phyloP scores from a whole-genome alignment of 2,113 vertebrate genomes.

The Marmota flaviventris region DNA sequence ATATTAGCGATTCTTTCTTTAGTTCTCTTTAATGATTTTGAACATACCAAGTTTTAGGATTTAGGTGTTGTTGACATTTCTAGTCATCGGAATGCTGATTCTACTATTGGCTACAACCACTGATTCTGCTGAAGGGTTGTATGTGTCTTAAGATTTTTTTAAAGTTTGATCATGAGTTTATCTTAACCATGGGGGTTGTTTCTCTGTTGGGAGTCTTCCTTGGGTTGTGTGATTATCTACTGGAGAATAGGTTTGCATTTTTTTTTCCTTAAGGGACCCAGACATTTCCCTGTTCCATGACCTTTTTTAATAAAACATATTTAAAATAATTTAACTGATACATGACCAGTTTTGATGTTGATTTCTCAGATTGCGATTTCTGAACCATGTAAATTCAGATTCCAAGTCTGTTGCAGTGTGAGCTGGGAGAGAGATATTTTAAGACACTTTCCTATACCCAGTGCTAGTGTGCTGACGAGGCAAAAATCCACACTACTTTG shows the following conservation, averaged over 20 bases:
- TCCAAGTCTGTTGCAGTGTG: not conserved
- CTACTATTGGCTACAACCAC: not conserved
- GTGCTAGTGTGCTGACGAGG: not conserved
- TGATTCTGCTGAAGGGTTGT: not conserved
- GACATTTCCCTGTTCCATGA: not conserved
- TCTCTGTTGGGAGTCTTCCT: not conserved
- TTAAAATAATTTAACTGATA: not conserved
- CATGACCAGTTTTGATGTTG: not conserved
- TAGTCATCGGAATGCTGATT: not conserved
- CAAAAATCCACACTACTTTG: not conserved
- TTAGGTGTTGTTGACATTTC: not conserved
- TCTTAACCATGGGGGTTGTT: not conserved
- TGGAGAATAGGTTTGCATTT: not conserved
- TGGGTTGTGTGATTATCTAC: not conserved
- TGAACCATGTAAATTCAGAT: not conserved
- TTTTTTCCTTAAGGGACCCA: not conserved
- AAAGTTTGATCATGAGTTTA: not conserved
- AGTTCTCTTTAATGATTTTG: slow-evolving; percentile 19
- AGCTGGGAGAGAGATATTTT: not conserved
- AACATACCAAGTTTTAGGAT: not conserved
- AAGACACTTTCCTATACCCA: not conserved
- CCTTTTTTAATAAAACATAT: not conserved
- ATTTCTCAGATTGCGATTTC: not conserved
- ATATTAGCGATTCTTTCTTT: not conserved
- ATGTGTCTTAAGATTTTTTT: not conserved